Evolutionary conservation across 2,797 vertebrate species (phyloP).

Genomic region (Ptychadena robeensis): DNA sequence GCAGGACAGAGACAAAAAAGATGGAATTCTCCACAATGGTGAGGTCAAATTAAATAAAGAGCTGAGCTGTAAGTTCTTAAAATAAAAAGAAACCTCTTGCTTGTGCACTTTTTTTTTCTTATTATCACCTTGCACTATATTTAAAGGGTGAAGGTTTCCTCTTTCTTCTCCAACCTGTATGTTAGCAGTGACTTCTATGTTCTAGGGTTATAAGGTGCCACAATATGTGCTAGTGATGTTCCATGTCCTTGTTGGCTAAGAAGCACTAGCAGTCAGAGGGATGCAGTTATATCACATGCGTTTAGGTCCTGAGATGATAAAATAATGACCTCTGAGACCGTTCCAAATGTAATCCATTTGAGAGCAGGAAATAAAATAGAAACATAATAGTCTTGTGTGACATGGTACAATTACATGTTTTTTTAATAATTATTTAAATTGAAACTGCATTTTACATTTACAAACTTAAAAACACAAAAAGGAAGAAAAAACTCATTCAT

Average conservation of each 20-base stretch:
- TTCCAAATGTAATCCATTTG: background rate
- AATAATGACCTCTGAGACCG: constrained; percentile 9
- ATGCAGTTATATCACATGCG: constrained; percentile 6
- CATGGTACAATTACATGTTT: background rate
- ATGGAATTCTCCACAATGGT: too few relatives aligned
- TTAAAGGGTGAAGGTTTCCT: background rate
- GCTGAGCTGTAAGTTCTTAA: too few relatives aligned
- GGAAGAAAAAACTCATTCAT: too few relatives aligned
- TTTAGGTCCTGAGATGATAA: background rate
- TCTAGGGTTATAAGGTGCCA: background rate
- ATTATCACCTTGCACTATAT: too few relatives aligned
- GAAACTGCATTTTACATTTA: too few relatives aligned
- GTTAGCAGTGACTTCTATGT: background rate
- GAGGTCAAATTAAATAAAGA: too few relatives aligned
- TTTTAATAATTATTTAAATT: background rate
- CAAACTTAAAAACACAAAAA: too few relatives aligned
- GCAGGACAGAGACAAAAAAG: too few relatives aligned
- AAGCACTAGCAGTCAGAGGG: background rate
- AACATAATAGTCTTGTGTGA: background rate
- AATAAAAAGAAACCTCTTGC: too few relatives aligned
- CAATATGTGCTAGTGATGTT: background rate
- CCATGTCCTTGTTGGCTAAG: constrained; percentile 4
- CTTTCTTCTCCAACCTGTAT: constrained; percentile 12
- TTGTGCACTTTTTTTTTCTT: too few relatives aligned
- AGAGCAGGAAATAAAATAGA: background rate